A percentile compares a stretch with the other conserved stretches of the same genome.
phyloP scores from a whole-genome alignment of 2,113 vertebrate genomes.

The Microtus pennsylvanicus region DNA sequence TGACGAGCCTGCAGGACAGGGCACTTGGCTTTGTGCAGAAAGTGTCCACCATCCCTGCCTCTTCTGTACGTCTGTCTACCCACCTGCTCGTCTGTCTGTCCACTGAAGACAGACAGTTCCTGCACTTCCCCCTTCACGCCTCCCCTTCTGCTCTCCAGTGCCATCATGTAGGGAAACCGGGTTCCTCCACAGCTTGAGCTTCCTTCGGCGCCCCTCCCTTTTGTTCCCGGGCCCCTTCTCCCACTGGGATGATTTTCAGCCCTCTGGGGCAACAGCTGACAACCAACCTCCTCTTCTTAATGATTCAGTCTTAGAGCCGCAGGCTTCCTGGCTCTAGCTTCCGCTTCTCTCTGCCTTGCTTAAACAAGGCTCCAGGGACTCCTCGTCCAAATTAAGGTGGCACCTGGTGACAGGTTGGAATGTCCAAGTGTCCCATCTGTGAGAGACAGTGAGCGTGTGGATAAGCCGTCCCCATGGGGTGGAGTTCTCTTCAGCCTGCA shows the following conservation, averaged over 20 bases:
- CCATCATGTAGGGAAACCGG: fast-evolving
- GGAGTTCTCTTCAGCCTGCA: fast-evolving
- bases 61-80: background rate
- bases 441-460: background rate
- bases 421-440: background rate
- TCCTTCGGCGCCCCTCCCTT: fast-evolving
- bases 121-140: fast-evolving
- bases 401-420: background rate
- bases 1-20: background rate
- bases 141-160: background rate
- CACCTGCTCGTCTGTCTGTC: background rate
- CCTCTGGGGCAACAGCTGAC: background rate
- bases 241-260: background rate
- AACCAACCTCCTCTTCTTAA: background rate
- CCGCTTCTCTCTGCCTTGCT: background rate
- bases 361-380: conserved; percentile 53
- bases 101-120: fast-evolving
- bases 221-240: background rate
- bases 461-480: background rate
- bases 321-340: conserved; percentile 28
- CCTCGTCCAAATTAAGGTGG: background rate
- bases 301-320: background rate
- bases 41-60: background rate
- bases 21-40: background rate
- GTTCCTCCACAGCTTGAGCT: background rate